These are phyloP conservation scores for Periophthalmodon schlosseri DNA, from an alignment of 2,113 vertebrate genomes.

Conservation along the genomic window DNA sequence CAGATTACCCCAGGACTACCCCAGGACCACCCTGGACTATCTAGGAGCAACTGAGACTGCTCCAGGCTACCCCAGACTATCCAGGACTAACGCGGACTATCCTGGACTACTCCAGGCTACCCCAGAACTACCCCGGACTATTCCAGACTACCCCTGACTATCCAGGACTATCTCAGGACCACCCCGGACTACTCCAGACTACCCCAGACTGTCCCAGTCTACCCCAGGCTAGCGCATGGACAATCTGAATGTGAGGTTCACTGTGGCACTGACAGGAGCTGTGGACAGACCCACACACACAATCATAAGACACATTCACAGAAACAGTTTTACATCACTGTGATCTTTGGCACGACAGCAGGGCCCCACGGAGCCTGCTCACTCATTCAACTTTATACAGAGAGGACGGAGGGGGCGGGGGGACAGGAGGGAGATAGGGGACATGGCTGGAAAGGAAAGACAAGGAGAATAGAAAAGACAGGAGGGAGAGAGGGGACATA, in stretches of 20 bases:
- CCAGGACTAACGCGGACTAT: no score
- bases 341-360: not conserved
- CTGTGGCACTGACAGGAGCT: not conserved
- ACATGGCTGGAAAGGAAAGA: not conserved
- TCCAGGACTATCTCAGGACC: no score
- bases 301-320: slow-evolving; percentile 1
- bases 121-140: no score
- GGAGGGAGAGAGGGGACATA: not conserved
- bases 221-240: not conserved
- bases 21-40: no score
- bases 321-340: not conserved
- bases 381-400: not conserved
- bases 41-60: no score
- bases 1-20: no score
- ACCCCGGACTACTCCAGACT: no score
- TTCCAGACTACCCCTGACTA: no score
- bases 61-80: no score
- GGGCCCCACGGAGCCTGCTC: not conserved
- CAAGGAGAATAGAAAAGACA: not conserved
- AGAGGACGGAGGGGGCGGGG: not conserved
- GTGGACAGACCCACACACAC: not conserved
- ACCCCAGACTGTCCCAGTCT: no score
- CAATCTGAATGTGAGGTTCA: not conserved
- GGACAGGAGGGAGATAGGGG: not conserved
- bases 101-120: no score